phyloP scores from a whole-genome alignment of 2,888 invertebrate genomes.

The Acleris cristana region DNA sequence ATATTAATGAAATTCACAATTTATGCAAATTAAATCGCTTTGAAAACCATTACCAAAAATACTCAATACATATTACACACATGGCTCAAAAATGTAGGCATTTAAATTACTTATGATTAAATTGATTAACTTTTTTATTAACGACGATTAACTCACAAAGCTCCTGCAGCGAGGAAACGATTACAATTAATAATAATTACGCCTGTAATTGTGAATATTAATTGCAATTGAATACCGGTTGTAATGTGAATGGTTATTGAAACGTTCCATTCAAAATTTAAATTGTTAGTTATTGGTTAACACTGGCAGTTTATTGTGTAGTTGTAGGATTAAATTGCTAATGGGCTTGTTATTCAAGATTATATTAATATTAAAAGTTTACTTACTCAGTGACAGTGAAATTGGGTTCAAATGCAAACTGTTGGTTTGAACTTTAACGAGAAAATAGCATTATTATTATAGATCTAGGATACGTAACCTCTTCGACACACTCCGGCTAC shows the following conservation, averaged over 20 bases:
- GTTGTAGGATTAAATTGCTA: conserved; percentile 13
- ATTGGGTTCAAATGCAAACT: no score
- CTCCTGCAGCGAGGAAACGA: conserved; percentile 29
- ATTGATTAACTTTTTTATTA: conserved; percentile 31
- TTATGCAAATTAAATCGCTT: background rate
- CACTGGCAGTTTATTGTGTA: conserved; percentile 1
- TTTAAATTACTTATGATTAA: conserved; percentile 11
- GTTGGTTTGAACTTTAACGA: no score
- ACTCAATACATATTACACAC: no score
- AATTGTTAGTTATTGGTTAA: conserved; percentile 1
- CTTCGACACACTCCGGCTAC: no score
- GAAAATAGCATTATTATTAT: no score
- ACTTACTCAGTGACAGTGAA: no score
- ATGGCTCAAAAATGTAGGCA: no score
- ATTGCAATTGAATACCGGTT: conserved; percentile 20
- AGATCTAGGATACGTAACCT: no score
- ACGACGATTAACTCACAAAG: conserved; percentile 19
- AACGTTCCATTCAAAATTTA: conserved; percentile 11
- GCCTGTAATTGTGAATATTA: conserved; percentile 23
- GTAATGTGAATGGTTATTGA: conserved; percentile 4
- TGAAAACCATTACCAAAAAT: background rate
- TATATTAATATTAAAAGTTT: conserved; percentile 1
- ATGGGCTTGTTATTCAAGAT: background rate
- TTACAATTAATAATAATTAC: conserved; percentile 27
- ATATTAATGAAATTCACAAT: background rate